These are phyloP conservation scores for Sinelater perroti DNA, from an alignment of 2,888 invertebrate genomes.

Conservation along the genomic window DNA sequence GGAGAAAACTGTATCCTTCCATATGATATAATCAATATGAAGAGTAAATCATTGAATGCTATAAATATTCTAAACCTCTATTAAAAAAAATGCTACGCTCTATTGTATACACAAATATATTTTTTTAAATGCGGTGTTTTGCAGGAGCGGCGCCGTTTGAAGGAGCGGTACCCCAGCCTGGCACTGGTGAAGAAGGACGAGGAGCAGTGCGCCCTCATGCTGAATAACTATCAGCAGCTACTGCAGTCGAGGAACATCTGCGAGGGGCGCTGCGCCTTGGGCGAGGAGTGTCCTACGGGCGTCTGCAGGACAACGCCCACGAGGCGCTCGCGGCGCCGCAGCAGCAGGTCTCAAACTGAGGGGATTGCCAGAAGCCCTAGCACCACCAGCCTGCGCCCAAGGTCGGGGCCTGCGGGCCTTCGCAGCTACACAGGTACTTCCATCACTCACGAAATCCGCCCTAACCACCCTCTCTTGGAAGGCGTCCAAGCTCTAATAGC, in stretches of 20 bases:
- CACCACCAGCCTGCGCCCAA: conserved; percentile 67
- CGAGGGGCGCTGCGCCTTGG: conserved; percentile 86
- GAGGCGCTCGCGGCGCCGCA: conserved; percentile 46
- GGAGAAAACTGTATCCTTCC: too few species aligned
- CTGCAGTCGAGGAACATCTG: conserved; percentile 82
- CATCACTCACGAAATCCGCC: too few species aligned
- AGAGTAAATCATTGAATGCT: too few species aligned
- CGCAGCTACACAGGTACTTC: conserved; percentile 76
- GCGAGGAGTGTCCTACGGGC: conserved; percentile 87
- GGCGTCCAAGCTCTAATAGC: background rate
- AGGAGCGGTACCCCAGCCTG: conserved; percentile 84
- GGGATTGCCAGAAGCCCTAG: conserved; percentile 58
- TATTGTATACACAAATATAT: too few species aligned
- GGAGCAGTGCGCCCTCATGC: conserved; percentile 77
- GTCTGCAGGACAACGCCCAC: conserved; percentile 45
- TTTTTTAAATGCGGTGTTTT: too few species aligned
- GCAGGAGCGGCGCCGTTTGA: conserved; percentile 83
- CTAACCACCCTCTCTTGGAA: background rate
- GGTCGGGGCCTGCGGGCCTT: conserved; percentile 82
- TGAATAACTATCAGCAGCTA: conserved; percentile 85
- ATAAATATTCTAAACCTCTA: too few species aligned
- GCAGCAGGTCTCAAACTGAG: conserved; percentile 50
- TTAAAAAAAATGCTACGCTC: too few species aligned
- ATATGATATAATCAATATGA: too few species aligned
- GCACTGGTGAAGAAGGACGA: conserved; percentile 78